Conservation (phyloP, 2,113 vertebrate genomes). For the Uria lomvia region DNA sequence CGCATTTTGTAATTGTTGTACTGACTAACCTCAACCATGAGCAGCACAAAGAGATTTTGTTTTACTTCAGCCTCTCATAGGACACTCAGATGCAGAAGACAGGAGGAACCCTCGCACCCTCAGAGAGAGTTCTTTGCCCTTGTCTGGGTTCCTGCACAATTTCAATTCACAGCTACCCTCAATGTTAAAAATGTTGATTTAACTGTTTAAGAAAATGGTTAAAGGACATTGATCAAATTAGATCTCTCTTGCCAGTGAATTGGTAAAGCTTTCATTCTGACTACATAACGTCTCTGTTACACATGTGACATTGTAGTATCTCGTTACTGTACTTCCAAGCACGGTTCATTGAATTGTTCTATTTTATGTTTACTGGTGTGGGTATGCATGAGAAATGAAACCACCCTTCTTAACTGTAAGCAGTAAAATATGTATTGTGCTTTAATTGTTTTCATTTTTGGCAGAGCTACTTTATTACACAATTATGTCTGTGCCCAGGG, state of each 20-base stretch:
- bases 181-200: neutral
- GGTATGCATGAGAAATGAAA: neutral
- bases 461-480: neutral
- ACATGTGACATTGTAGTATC: neutral
- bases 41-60: neutral
- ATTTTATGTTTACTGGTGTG: neutral
- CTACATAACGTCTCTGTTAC: neutral
- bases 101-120: neutral
- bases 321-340: neutral
- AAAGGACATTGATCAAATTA: neutral
- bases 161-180: neutral
- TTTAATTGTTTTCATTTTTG: constrained; percentile 46
- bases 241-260: neutral
- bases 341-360: neutral
- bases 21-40: neutral
- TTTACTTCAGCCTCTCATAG: neutral
- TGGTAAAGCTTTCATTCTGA: neutral
- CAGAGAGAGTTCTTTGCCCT: neutral
- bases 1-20: neutral
- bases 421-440: neutral
- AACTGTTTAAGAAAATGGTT: neutral
- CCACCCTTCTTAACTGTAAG: neutral
- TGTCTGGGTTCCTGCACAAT: neutral
- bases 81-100: neutral
- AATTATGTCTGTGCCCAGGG: neutral